A percentile compares a stretch with the other conserved stretches of the same genome.
These are phyloP conservation scores for Hirtodrosophila histrioides DNA, from an alignment of 2,888 invertebrate species.

Conservation along the genomic window DNA sequence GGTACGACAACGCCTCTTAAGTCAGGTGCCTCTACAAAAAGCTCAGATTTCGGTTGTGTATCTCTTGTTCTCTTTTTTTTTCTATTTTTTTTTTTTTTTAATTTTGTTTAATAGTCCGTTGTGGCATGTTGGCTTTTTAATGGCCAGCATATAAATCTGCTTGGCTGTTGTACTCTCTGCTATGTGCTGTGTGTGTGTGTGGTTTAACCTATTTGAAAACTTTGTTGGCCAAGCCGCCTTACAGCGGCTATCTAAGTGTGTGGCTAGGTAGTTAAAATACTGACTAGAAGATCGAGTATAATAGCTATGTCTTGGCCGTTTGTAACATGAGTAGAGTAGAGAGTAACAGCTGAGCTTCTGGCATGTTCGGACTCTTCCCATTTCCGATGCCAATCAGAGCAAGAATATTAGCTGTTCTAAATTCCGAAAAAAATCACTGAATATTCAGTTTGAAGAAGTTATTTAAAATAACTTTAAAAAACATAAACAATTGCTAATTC, in stretches of 20 bases:
- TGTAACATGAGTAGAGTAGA: background rate
- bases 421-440: no score
- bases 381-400: no score
- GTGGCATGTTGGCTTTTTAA: constrained; percentile 67
- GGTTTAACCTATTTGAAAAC: constrained; percentile 41
- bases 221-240: constrained; percentile 46
- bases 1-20: constrained; percentile 63
- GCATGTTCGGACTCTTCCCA: no score
- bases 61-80: constrained; percentile 10
- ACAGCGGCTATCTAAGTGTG: constrained; percentile 30
- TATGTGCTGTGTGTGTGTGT: constrained; percentile 16
- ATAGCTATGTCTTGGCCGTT: background rate
- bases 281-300: constrained; percentile 9
- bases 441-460: no score
- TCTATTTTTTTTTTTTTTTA: constrained; percentile 4
- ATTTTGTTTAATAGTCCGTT: constrained; percentile 51
- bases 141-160: constrained; percentile 62
- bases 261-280: constrained; percentile 18
- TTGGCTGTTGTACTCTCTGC: constrained; percentile 10
- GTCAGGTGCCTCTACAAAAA: constrained; percentile 71
- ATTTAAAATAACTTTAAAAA: no score
- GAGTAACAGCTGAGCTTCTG: no score
- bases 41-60: constrained; percentile 62
- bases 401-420: no score
- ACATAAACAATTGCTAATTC: no score